These are phyloP conservation scores for Melanargia galathea DNA, from an alignment of 2,888 invertebrate species.

Conservation along the genomic window DNA sequence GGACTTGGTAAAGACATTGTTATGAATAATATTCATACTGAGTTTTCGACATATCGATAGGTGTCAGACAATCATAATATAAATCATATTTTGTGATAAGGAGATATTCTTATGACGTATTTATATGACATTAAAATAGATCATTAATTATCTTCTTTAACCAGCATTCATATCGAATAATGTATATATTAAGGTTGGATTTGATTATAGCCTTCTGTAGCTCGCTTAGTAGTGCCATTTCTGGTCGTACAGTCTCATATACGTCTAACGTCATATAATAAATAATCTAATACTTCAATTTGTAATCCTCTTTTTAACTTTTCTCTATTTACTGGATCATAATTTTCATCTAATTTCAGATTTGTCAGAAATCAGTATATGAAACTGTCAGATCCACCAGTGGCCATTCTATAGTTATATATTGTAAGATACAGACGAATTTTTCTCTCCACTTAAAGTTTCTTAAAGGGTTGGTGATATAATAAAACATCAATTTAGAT, in stretches of 20 bases:
- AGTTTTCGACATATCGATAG: conserved; percentile 67
- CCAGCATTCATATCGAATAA: conserved; percentile 47
- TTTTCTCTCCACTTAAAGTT: conserved; percentile 57
- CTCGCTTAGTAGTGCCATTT: conserved; percentile 71
- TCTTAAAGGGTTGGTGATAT: conserved; percentile 60
- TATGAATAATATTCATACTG: conserved; percentile 5
- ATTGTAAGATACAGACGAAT: conserved; percentile 56
- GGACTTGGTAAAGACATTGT: not conserved
- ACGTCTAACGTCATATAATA: conserved; percentile 27
- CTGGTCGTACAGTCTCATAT: conserved; percentile 50
- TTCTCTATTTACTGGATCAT: conserved; percentile 18
- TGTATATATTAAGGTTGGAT: conserved; percentile 71
- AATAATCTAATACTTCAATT: conserved; percentile 34
- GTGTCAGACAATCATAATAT: conserved; percentile 62
- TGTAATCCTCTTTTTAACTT: conserved; percentile 11
- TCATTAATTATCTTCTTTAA: conserved; percentile 54
- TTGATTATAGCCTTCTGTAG: conserved; percentile 76
- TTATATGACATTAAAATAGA: conserved; percentile 53
- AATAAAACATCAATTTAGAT: conserved; percentile 53
- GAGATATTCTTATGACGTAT: conserved; percentile 75
- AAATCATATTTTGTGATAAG: conserved; percentile 80
- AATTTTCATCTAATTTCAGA: conserved; percentile 14
- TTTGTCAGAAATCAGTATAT: conserved; percentile 29
- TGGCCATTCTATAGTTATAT: conserved; percentile 68
- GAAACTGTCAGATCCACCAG: conserved; percentile 59